Conservation (phyloP, 2,113 vertebrate genomes). For the Microtus montanus region DNA sequence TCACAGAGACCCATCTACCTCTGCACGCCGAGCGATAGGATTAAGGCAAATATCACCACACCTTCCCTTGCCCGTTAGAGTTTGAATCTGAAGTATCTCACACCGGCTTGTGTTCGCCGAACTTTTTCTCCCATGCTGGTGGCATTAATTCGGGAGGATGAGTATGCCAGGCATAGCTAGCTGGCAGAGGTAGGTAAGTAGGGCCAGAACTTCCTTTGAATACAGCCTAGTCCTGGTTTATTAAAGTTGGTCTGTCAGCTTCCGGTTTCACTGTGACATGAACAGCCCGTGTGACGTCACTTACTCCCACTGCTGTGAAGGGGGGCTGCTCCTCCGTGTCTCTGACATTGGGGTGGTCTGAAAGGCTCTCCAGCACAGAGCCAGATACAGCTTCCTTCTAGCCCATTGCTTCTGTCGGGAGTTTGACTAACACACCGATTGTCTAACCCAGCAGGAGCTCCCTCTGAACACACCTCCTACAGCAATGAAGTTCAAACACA, state of each 20-base stretch:
- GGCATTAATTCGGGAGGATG: not conserved
- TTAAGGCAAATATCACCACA: not conserved
- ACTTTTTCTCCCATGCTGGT: not conserved
- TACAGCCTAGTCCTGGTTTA: not conserved
- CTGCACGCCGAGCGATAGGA: not conserved
- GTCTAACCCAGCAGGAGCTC: not conserved
- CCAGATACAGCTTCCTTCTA: not conserved
- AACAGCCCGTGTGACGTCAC: too few relatives aligned
- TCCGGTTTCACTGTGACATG: not conserved
- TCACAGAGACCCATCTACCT: not conserved
- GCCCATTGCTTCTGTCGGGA: not conserved
- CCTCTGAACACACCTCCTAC: not conserved
- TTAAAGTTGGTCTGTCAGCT: not conserved
- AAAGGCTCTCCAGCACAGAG: not conserved
- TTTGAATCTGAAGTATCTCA: not conserved
- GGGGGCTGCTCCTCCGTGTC: too few relatives aligned
- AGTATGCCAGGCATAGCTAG: not conserved
- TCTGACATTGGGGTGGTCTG: not conserved
- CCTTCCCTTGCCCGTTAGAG: not conserved
- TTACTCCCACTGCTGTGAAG: not conserved
- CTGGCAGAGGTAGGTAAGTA: not conserved
- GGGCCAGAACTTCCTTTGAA: not conserved
- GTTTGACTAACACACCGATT: not conserved
- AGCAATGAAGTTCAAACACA: not conserved
- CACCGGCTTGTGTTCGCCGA: not conserved